phyloP scores from a whole-genome alignment of 2,888 invertebrate species.

The Linhomoeus sp. region DNA sequence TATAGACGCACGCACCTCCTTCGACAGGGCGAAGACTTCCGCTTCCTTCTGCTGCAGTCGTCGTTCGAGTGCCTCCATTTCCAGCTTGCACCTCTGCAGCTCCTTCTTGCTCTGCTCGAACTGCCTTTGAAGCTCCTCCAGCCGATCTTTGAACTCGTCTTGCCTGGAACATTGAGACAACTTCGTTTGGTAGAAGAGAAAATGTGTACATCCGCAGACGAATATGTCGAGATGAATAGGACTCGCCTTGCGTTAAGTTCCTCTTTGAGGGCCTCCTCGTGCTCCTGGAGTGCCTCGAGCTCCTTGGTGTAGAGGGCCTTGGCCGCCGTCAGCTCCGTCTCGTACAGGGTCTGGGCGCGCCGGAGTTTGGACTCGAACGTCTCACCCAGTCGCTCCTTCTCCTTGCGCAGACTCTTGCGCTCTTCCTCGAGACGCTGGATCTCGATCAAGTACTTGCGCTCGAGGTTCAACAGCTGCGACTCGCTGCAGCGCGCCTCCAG shows the following conservation, averaged over 20 bases:
- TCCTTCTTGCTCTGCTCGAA: slow-evolving; percentile 20
- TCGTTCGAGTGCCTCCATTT: slow-evolving; percentile 20
- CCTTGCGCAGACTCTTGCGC: slow-evolving; percentile 19
- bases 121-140: slow-evolving; percentile 23
- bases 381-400: slow-evolving; percentile 27
- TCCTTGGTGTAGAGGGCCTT: slow-evolving; percentile 24
- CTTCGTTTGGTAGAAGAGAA: not conserved
- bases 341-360: slow-evolving; percentile 22
- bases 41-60: slow-evolving; percentile 20
- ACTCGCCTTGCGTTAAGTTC: slow-evolving; percentile 19
- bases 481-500: slow-evolving; percentile 23
- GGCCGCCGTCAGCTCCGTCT: slow-evolving; percentile 24
- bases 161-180: slow-evolving; percentile 20
- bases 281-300: slow-evolving; percentile 23
- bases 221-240: too few species aligned
- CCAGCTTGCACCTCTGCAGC: slow-evolving; percentile 18
- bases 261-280: slow-evolving; percentile 24
- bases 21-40: slow-evolving; percentile 18
- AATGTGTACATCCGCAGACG: too few species aligned
- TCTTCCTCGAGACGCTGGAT: slow-evolving; percentile 26
- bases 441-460: slow-evolving; percentile 27
- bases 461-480: slow-evolving; percentile 25
- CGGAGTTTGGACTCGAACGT: slow-evolving; percentile 26
- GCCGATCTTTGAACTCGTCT: slow-evolving; percentile 25
- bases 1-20: too few species aligned